phyloP scores from a whole-genome alignment of 2,797 vertebrate genomes.

The Danio albolineatus region DNA sequence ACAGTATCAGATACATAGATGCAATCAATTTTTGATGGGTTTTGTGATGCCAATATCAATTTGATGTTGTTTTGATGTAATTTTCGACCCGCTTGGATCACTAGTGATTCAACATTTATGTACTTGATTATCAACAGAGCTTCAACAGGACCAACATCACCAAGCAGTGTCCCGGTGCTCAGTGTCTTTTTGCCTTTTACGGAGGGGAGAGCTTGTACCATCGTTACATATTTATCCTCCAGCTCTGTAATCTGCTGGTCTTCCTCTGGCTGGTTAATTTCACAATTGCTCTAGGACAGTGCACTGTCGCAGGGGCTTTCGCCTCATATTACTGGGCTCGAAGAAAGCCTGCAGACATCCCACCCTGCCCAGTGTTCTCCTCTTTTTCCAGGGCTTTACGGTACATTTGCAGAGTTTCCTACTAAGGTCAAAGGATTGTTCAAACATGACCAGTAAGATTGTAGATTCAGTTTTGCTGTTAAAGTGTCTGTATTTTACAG shows the following conservation, averaged over 20 bases:
- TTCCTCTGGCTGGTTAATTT: slow-evolving; percentile 94
- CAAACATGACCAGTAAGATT: not conserved
- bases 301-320: slow-evolving; percentile 90
- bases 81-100: no score
- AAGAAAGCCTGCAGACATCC: slow-evolving; percentile 88
- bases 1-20: no score
- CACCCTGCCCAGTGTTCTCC: slow-evolving; percentile 83
- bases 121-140: slow-evolving; percentile 71
- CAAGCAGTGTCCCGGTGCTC: slow-evolving; percentile 81
- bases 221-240: slow-evolving; percentile 83
- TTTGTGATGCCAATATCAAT: no score
- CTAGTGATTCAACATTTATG: not conserved
- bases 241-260: slow-evolving; percentile 87
- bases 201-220: slow-evolving; percentile 87
- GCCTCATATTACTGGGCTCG: slow-evolving; percentile 92
- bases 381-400: slow-evolving; percentile 87
- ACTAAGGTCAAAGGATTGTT: not conserved
- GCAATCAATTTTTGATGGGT: no score
- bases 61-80: no score
- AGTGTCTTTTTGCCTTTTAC: slow-evolving; percentile 89
- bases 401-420: slow-evolving; percentile 66
- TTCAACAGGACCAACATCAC: slow-evolving; percentile 83
- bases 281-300: slow-evolving; percentile 88
- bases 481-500: slow-evolving; percentile 68
- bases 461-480: not conserved